Evolutionary conservation across 2,888 invertebrate species (phyloP).

Genomic region (Drosophila rellima): DNA sequence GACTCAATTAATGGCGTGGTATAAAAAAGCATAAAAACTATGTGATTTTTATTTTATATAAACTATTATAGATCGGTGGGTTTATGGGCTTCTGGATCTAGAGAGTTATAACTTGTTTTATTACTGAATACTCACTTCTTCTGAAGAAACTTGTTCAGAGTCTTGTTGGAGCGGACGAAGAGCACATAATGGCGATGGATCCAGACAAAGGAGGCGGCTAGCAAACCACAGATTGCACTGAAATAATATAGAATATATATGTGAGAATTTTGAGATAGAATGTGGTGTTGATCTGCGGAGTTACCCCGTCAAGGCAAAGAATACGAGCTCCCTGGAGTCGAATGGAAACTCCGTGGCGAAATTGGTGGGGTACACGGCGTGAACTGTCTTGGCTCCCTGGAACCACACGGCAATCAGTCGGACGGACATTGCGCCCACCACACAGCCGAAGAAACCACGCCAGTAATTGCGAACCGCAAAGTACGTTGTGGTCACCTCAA

Average conservation of each 20-base stretch:
- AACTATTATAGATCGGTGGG: too few relatives aligned
- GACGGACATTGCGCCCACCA: slow-evolving; percentile 97
- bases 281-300: slow-evolving; percentile 42
- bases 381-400: slow-evolving; percentile 96
- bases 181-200: slow-evolving; percentile 96
- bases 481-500: slow-evolving; percentile 99
- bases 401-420: slow-evolving; percentile 97
- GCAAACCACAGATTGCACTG: slow-evolving; percentile 89
- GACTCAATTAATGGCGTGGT: too few relatives aligned
- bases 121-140: slow-evolving; percentile 91
- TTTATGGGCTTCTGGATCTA: too few relatives aligned
- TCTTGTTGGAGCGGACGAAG: slow-evolving; percentile 96
- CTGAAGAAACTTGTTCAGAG: slow-evolving; percentile 95
- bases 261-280: too few relatives aligned
- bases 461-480: slow-evolving; percentile 99
- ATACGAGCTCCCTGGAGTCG: slow-evolving; percentile 98
- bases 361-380: slow-evolving; percentile 96
- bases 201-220: slow-evolving; percentile 96
- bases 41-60: too few relatives aligned
- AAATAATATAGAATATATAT: neutral
- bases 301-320: slow-evolving; percentile 97
- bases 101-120: too few relatives aligned
- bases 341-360: slow-evolving; percentile 98
- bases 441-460: slow-evolving; percentile 98
- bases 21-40: too few relatives aligned